Percentiles rank a stretch among this genome's conserved stretches.
Evolutionary conservation across 2,888 invertebrate genomes (phyloP).

Genomic region (Andrena praecox): DNA sequence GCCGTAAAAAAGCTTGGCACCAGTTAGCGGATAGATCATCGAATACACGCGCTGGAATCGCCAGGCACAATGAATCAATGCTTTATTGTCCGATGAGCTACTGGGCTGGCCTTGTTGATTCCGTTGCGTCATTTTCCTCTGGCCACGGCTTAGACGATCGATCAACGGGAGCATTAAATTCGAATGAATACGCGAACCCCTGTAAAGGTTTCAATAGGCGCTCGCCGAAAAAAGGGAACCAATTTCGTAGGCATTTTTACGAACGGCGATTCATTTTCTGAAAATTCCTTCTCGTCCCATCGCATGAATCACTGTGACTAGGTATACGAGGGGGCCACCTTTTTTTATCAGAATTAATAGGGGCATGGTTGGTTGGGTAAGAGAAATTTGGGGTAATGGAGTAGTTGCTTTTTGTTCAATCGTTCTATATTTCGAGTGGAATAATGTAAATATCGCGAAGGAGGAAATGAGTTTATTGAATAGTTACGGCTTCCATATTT

Average conservation of each 20-base stretch:
- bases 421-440: no score
- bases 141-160: constrained; percentile 44
- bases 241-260: constrained; percentile 12
- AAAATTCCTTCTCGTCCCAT: not conserved
- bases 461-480: no score
- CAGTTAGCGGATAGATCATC: constrained; percentile 36
- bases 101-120: constrained; percentile 23
- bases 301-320: not conserved
- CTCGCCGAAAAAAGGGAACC: constrained; percentile 14
- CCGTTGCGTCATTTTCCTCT: constrained; percentile 48
- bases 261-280: constrained; percentile 6
- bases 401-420: no score
- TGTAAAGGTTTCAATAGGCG: constrained; percentile 30
- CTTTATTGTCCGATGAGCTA: constrained; percentile 33
- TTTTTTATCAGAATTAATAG: not conserved
- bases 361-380: no score
- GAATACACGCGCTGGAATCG: constrained; percentile 19
- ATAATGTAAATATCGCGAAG: no score
- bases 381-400: no score
- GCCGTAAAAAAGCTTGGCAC: constrained; percentile 42
- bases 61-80: constrained; percentile 47
- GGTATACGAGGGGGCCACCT: not conserved
- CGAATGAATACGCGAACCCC: constrained; percentile 28
- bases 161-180: constrained; percentile 46
- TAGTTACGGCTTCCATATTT: no score